Conservation (phyloP, 2,888 invertebrate genomes). For the Eupithecia vulgata region DNA sequence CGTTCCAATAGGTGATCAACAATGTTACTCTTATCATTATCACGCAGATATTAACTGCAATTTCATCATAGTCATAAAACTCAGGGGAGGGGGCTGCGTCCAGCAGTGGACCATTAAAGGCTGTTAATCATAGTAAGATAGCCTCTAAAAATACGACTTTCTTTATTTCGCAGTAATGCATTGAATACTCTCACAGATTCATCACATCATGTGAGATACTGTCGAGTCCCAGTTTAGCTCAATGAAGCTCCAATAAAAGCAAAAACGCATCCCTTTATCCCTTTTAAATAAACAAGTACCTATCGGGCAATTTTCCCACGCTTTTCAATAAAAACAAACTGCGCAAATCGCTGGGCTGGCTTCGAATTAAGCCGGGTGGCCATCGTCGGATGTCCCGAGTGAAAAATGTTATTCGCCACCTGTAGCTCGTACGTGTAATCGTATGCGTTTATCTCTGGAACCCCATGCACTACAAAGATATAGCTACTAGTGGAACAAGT, state of each 20-base stretch:
- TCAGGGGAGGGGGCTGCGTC: too few relatives aligned
- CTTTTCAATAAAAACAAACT: conserved; percentile 76
- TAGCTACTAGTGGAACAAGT: conserved; percentile 43
- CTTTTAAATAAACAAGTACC: conserved; percentile 49
- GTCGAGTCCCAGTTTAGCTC: neutral
- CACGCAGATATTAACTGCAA: neutral
- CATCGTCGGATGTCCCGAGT: conserved; percentile 63
- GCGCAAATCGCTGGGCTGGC: conserved; percentile 68
- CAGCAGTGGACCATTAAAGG: too few relatives aligned
- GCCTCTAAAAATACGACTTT: neutral
- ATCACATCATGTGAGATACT: neutral
- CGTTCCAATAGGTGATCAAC: neutral
- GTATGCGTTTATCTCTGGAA: conserved; percentile 81
- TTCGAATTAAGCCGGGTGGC: conserved; percentile 71
- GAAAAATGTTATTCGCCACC: conserved; percentile 84
- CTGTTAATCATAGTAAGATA: neutral
- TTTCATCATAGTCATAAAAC: neutral
- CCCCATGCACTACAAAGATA: conserved; percentile 70
- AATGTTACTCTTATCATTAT: neutral
- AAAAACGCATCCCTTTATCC: conserved; percentile 22
- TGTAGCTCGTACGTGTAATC: conserved; percentile 79
- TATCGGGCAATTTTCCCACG: conserved; percentile 61
- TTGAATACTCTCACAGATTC: neutral
- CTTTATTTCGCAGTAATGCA: neutral
- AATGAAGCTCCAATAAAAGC: conserved; percentile 15